A percentile compares a stretch with the other conserved stretches of the same genome.
Evolutionary conservation across 2,113 vertebrate genomes (phyloP).

Genomic region (Corythornis vintsioides): DNA sequence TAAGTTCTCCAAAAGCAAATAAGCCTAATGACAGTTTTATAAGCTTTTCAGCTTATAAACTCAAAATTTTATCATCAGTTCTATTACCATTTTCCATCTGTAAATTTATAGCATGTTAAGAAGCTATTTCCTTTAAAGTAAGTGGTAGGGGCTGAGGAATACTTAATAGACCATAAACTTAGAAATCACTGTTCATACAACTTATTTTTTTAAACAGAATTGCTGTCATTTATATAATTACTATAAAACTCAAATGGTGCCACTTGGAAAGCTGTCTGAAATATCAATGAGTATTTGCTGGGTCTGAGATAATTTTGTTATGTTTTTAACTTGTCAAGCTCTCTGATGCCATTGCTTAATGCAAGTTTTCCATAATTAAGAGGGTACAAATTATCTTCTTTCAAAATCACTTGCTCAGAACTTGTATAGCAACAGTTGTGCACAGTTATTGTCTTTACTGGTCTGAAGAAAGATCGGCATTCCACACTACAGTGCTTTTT

Average conservation of each 20-base stretch:
- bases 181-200: background rate
- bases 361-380: background rate
- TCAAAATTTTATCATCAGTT: background rate
- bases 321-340: background rate
- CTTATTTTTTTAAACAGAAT: background rate
- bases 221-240: slow-evolving; percentile 3
- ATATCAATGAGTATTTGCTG: background rate
- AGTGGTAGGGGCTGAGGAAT: background rate
- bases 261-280: background rate
- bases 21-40: background rate
- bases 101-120: background rate
- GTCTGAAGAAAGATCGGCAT: background rate
- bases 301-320: background rate
- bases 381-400: background rate
- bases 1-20: background rate
- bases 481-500: background rate
- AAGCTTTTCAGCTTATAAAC: background rate
- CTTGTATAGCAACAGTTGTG: background rate
- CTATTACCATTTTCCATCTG: background rate
- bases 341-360: background rate
- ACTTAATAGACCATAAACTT: background rate
- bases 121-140: background rate
- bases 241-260: background rate
- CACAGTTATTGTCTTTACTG: background rate
- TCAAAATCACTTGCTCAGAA: background rate